Evolutionary conservation across 92 coral and sea anemone species (phyloP).

Genomic region (Porites divaricata): DNA sequence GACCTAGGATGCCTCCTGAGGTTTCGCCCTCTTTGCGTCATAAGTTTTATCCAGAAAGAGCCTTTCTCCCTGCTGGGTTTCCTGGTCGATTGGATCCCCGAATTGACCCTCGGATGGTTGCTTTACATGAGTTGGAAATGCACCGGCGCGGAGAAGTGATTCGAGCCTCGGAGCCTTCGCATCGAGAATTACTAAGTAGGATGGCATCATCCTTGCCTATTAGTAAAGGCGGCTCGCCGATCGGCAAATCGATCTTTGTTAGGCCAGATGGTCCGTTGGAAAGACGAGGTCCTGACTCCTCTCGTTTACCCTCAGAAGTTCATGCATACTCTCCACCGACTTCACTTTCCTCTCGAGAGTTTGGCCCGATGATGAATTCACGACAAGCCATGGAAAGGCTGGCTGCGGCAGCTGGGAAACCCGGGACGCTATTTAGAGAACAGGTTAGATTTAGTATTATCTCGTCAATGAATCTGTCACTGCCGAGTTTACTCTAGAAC

Average conservation of each 20-base stretch:
- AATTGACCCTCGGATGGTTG: constrained; percentile 70
- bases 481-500: too few species aligned
- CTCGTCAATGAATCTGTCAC: neutral
- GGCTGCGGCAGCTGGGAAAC: constrained; percentile 89
- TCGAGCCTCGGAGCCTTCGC: constrained; percentile 78
- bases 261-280: constrained; percentile 70
- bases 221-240: constrained; percentile 40
- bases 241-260: constrained; percentile 51
- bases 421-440: constrained; percentile 54
- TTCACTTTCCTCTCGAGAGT: constrained; percentile 64
- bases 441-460: constrained; percentile 45
- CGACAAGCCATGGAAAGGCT: constrained; percentile 89
- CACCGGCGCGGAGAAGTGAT: constrained; percentile 79
- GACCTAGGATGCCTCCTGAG: constrained; percentile 58
- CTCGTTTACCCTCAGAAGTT: constrained; percentile 61
- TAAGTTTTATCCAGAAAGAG: constrained; percentile 65
- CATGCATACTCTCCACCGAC: constrained; percentile 72
- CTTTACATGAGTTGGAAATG: constrained; percentile 75
- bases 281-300: constrained; percentile 43
- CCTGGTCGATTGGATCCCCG: constrained; percentile 62
- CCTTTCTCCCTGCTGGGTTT: constrained; percentile 36
- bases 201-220: constrained; percentile 79
- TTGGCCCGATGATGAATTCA: constrained; percentile 72
- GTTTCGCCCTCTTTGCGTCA: constrained; percentile 80
- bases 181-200: constrained; percentile 87